Conservation (phyloP, 2,797 vertebrate species). For the Pagetopsis macropterus region DNA sequence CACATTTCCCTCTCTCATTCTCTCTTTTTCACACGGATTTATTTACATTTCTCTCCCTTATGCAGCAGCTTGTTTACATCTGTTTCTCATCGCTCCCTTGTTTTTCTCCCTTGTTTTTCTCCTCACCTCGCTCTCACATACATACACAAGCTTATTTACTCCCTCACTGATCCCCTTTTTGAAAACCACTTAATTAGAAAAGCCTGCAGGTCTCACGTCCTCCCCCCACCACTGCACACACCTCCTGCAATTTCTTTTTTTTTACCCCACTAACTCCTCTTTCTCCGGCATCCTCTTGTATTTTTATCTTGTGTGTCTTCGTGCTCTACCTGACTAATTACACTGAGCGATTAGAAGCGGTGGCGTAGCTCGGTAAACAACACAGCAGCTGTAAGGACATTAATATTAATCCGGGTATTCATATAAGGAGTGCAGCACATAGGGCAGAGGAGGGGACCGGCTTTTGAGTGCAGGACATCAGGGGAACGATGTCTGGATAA, state of each 20-base stretch:
- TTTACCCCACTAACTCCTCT: conserved; percentile 18
- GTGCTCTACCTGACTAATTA: conserved; percentile 68
- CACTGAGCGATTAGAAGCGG: conserved; percentile 62
- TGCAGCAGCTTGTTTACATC: conserved; percentile 64
- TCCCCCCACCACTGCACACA: conserved; percentile 1
- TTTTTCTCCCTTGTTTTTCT: not conserved
- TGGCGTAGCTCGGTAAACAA: conserved; percentile 62
- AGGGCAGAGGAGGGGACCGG: conserved; percentile 15
- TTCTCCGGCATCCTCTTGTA: conserved; percentile 24
- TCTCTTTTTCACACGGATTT: conserved; percentile 49
- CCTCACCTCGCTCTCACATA: conserved; percentile 4
- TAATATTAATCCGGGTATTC: conserved; percentile 70
- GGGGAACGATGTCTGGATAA: conserved; percentile 25
- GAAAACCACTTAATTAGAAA: conserved; percentile 76
- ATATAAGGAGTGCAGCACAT: conserved; percentile 45
- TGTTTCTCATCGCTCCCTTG: conserved; percentile 45
- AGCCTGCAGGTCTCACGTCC: conserved; percentile 51
- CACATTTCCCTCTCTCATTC: conserved; percentile 17
- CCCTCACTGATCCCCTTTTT: conserved; percentile 63
- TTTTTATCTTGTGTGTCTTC: conserved; percentile 36
- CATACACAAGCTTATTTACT: conserved; percentile 64
- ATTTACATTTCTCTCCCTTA: conserved; percentile 60
- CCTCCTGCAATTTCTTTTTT: conserved; percentile 26
- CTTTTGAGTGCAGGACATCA: conserved; percentile 28
- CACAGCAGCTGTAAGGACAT: conserved; percentile 66